Conservation (phyloP, 1,140 invertebrate species). For the Sweltsa coloradensis region DNA sequence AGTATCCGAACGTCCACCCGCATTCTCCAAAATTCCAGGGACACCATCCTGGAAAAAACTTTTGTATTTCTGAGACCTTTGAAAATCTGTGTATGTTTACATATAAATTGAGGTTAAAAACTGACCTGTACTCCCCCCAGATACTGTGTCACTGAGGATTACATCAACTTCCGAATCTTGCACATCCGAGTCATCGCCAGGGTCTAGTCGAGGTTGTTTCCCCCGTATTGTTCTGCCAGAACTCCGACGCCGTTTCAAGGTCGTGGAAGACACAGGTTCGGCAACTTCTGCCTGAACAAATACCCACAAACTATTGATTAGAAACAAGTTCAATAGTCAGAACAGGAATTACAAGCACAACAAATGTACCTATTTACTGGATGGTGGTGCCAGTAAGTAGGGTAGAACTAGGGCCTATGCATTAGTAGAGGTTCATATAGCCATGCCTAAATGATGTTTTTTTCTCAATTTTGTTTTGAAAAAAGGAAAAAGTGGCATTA, state of each 20-base stretch:
- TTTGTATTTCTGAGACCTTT: no score
- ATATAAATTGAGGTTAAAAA: slow-evolving; percentile 3
- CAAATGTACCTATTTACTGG: background rate
- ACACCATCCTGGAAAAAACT: no score
- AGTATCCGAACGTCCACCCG: no score
- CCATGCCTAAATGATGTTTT: no score
- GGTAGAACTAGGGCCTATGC: no score
- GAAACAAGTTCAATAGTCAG: background rate
- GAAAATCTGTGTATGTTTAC: no score
- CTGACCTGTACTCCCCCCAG: background rate
- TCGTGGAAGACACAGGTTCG: background rate
- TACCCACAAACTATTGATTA: background rate
- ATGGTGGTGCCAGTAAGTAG: no score
- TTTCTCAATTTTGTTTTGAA: no score
- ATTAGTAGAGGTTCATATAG: no score
- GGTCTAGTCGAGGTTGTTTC: slow-evolving; percentile 7
- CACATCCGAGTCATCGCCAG: background rate
- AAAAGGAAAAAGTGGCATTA: no score
- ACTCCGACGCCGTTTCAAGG: slow-evolving; percentile 2
- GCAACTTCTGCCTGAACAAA: background rate
- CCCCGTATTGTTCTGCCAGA: slow-evolving; percentile 11
- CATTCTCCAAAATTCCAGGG: no score
- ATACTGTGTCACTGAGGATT: slow-evolving; percentile 8
- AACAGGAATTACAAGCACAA: background rate
- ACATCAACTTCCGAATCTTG: slow-evolving; percentile 1